phyloP scores from a whole-genome alignment of 2,113 vertebrate species.

The Mungos mungo region DNA sequence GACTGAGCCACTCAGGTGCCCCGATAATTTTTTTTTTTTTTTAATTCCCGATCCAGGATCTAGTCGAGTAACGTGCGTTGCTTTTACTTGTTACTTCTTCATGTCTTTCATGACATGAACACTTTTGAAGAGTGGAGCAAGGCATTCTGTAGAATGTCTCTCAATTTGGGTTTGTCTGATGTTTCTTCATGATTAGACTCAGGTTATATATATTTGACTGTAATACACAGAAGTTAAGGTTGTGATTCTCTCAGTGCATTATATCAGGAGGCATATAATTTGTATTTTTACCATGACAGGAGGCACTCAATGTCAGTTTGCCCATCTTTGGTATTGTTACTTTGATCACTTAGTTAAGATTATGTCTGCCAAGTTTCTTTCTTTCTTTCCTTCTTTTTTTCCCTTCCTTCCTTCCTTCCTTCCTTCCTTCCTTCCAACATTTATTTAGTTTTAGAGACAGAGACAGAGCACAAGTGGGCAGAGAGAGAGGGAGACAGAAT shows the following conservation, averaged over 20 bases:
- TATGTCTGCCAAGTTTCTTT: neutral
- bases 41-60: neutral
- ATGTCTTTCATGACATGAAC: constrained; percentile 3
- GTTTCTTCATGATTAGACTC: neutral
- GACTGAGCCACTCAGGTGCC: no score
- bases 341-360: constrained; percentile 18
- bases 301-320: neutral
- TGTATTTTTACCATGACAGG: neutral
- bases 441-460: no score
- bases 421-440: no score
- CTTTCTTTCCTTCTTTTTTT: no score
- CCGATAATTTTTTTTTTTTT: neutral
- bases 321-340: constrained; percentile 6
- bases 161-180: neutral
- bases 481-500: no score
- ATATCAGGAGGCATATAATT: neutral
- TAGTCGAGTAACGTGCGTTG: neutral
- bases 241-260: neutral
- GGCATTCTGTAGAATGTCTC: neutral
- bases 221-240: neutral
- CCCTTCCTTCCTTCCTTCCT: no score
- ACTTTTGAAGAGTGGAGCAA: constrained; percentile 27
- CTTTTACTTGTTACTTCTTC: constrained; percentile 29
- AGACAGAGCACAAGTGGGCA: no score
- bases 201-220: neutral